phyloP scores from a whole-genome alignment of 2,113 vertebrate species.

The Empidonax alnorum region DNA sequence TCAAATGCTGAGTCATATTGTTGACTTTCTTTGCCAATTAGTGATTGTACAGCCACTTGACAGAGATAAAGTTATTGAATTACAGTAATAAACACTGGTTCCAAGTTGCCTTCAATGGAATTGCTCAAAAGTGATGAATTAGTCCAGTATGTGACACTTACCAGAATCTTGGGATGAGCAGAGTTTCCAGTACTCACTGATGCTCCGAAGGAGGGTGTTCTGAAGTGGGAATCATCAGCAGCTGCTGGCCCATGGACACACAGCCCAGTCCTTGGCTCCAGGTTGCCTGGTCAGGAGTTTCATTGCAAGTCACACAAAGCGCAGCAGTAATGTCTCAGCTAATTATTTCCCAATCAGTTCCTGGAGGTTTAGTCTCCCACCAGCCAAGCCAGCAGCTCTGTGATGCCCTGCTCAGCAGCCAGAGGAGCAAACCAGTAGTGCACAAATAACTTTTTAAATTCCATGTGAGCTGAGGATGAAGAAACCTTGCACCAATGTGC shows the following conservation, averaged over 20 bases:
- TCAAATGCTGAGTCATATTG: not conserved
- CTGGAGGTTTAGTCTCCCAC: not conserved
- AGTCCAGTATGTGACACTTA: not conserved
- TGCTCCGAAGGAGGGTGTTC: not conserved
- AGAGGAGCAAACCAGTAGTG: not conserved
- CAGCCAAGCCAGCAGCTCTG: not conserved
- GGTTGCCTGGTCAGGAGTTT: not conserved
- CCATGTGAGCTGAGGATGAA: accelerated
- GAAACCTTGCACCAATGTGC: not conserved
- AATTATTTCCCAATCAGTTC: not conserved
- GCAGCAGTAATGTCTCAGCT: not conserved
- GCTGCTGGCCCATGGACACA: not conserved
- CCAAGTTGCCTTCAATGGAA: not conserved
- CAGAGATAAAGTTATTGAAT: not conserved
- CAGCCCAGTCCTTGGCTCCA: accelerated
- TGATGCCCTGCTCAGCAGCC: not conserved
- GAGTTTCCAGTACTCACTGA: not conserved
- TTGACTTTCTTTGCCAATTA: not conserved
- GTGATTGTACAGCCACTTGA: not conserved
- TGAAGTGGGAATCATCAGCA: not conserved
- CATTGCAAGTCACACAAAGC: not conserved
- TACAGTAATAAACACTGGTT: not conserved
- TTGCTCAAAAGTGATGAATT: not conserved
- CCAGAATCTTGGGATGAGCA: not conserved
- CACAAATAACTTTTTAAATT: not conserved